Percentiles rank a stretch among this genome's conserved stretches.
These are phyloP conservation scores for Macrophya alboannulata DNA, from an alignment of 2,888 invertebrate species.

Conservation along the genomic window DNA sequence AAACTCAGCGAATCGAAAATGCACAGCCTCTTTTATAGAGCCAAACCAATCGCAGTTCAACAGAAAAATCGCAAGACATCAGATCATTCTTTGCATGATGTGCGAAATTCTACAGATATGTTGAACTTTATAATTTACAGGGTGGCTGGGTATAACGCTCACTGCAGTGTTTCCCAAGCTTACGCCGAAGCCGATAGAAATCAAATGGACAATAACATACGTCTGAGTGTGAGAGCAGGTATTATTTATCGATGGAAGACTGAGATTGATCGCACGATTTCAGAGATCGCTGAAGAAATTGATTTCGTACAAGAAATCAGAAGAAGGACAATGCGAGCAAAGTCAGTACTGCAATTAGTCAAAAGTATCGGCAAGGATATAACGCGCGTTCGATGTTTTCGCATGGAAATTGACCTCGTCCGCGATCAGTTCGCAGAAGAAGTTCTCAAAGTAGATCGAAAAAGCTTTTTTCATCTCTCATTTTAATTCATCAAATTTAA, in stretches of 20 bases:
- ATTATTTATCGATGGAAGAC: conserved; percentile 89
- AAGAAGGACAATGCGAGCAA: conserved; percentile 85
- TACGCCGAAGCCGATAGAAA: conserved; percentile 86
- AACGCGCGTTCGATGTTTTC: conserved; percentile 65
- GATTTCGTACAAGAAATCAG: conserved; percentile 85
- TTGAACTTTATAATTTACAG: conserved; percentile 57
- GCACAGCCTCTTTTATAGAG: no score
- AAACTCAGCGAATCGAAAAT: neutral
- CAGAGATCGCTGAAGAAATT: conserved; percentile 86
- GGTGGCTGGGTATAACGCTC: conserved; percentile 79
- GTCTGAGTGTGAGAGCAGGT: conserved; percentile 84
- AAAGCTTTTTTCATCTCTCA: neutral
- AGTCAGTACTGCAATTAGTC: conserved; percentile 85
- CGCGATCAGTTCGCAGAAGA: conserved; percentile 89
- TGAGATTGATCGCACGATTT: conserved; percentile 86
- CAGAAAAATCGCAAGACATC: neutral
- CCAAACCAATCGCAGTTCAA: neutral
- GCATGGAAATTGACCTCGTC: conserved; percentile 87
- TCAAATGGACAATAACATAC: conserved; percentile 85
- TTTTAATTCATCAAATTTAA: neutral
- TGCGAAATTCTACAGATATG: neutral
- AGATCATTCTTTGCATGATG: neutral
- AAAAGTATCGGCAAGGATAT: conserved; percentile 83
- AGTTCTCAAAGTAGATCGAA: conserved; percentile 83
- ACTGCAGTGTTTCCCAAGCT: conserved; percentile 85